phyloP scores from a whole-genome alignment of 2,888 invertebrate species.

The Trichopria drosophilae region DNA sequence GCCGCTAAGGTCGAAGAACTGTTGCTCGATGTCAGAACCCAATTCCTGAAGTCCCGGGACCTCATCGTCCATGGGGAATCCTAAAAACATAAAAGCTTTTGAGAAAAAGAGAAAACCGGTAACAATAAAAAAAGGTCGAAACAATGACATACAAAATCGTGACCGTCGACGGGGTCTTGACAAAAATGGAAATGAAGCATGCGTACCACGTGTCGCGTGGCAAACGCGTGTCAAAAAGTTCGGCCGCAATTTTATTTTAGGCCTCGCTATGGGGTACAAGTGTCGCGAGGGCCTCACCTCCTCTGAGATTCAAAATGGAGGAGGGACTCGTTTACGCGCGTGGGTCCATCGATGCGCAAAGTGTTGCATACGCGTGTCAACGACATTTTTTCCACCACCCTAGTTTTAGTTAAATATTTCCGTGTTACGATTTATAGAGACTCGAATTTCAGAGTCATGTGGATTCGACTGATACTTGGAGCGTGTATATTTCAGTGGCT shows the following conservation, averaged over 20 bases:
- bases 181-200: conserved; percentile 46
- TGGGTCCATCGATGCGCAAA: conserved; percentile 21
- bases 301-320: conserved; percentile 55
- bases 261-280: conserved; percentile 56
- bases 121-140: background rate
- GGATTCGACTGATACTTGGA: too few relatives aligned
- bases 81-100: conserved; percentile 43
- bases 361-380: conserved; percentile 5
- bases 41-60: conserved; percentile 52
- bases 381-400: too few relatives aligned
- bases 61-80: conserved; percentile 45
- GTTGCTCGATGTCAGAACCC: conserved; percentile 54
- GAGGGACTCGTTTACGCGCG: too few relatives aligned
- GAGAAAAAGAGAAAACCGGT: background rate
- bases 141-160: too few relatives aligned
- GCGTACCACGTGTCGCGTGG: conserved; percentile 44
- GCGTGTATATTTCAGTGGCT: too few relatives aligned
- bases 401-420: too few relatives aligned
- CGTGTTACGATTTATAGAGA: too few relatives aligned
- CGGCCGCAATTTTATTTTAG: conserved; percentile 56
- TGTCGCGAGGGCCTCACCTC: conserved; percentile 50
- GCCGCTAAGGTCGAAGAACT: conserved; percentile 54
- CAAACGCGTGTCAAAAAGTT: conserved; percentile 33
- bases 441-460: too few relatives aligned
- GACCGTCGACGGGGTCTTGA: background rate